phyloP scores from a whole-genome alignment of 2,113 vertebrate genomes.

The Monarcha castaneiventris region DNA sequence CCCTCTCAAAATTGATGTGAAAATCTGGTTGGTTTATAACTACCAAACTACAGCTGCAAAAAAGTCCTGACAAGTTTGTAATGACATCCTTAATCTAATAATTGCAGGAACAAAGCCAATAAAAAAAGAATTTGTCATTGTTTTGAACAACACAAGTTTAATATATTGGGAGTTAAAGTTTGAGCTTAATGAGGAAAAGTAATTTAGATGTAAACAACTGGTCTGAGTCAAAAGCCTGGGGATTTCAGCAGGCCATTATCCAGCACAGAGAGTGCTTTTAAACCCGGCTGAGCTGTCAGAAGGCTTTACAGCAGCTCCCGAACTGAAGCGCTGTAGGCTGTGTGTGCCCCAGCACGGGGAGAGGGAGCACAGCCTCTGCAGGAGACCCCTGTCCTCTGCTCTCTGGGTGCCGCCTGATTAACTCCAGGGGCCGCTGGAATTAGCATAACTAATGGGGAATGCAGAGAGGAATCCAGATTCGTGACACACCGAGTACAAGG shows the following conservation, averaged over 20 bases:
- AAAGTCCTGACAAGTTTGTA: conserved; percentile 40
- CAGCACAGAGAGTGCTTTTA: neutral
- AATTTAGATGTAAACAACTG: conserved; percentile 46
- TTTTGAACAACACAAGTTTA: conserved; percentile 44
- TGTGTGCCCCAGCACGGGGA: neutral
- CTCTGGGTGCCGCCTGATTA: neutral
- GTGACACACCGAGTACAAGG: neutral
- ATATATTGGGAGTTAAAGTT: conserved; percentile 57
- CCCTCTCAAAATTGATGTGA: neutral
- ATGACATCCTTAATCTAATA: conserved; percentile 62
- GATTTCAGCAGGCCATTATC: neutral
- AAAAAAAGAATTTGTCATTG: conserved; percentile 36
- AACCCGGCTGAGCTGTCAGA: neutral
- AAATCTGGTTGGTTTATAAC: conserved; percentile 17
- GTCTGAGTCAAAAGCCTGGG: conserved; percentile 29
- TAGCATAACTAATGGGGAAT: neutral
- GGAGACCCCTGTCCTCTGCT: neutral
- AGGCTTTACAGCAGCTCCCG: neutral
- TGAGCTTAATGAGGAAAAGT: conserved; percentile 56
- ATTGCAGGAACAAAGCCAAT: conserved; percentile 53
- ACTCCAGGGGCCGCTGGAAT: neutral
- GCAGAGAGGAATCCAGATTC: neutral
- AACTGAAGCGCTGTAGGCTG: rapidly evolving
- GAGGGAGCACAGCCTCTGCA: neutral
- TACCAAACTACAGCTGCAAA: neutral